A percentile compares a stretch with the other conserved stretches of the same genome.
Evolutionary conservation across 2,113 vertebrate species (phyloP).

Genomic region (Larimichthys crocea): DNA sequence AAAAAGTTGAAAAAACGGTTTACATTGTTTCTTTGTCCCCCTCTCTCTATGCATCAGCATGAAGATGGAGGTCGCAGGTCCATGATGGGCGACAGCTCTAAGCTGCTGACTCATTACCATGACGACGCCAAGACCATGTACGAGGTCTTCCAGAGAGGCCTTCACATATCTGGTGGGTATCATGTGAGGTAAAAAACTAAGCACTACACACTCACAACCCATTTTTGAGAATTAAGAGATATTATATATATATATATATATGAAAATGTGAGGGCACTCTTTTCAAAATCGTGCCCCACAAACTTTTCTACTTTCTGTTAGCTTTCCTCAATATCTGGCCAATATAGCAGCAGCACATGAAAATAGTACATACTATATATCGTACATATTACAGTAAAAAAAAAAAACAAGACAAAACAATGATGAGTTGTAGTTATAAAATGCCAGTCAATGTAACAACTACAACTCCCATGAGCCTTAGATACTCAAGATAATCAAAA

Average conservation of each 20-base stretch:
- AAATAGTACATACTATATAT: too few relatives aligned
- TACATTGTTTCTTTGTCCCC: neutral
- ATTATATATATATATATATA: too few relatives aligned
- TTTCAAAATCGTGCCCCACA: too few relatives aligned
- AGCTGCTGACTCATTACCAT: conserved; percentile 93
- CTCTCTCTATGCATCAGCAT: conserved; percentile 64
- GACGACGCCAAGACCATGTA: conserved; percentile 97
- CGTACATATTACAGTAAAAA: neutral
- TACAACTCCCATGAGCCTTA: neutral
- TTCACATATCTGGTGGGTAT: conserved; percentile 92
- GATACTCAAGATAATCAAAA: neutral
- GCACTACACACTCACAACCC: too few relatives aligned
- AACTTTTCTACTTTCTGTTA: too few relatives aligned
- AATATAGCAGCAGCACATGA: neutral
- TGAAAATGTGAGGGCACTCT: too few relatives aligned
- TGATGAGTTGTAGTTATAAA: neutral
- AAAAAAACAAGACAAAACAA: neutral
- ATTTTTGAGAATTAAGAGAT: too few relatives aligned
- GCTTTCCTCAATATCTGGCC: too few relatives aligned
- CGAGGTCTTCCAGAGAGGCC: conserved; percentile 94
- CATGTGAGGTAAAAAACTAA: neutral
- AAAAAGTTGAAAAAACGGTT: neutral
- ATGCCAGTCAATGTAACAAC: neutral
- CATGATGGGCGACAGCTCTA: conserved; percentile 87
- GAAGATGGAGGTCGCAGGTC: conserved; percentile 89